phyloP scores from a whole-genome alignment of 2,888 invertebrate genomes.

The Seladonia tumulorum region DNA sequence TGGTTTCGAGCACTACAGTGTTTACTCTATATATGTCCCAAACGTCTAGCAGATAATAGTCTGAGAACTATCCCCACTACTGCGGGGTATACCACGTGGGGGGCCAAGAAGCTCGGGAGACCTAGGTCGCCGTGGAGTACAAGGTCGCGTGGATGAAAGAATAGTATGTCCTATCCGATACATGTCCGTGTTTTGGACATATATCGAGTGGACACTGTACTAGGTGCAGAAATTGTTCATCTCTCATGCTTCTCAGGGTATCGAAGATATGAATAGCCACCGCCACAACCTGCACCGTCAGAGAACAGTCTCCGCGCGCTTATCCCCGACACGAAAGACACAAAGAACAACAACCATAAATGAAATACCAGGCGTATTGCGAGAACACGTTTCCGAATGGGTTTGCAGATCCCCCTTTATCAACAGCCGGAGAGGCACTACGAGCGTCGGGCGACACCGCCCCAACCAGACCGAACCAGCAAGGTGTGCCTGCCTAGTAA shows the following conservation, averaged over 20 bases:
- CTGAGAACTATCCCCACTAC: too few relatives aligned
- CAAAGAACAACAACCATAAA: slow-evolving; percentile 51
- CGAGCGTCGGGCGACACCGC: slow-evolving; percentile 84
- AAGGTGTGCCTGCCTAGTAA: slow-evolving; percentile 84
- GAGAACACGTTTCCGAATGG: slow-evolving; percentile 83
- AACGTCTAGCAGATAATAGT: too few relatives aligned
- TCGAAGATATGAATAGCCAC: neutral
- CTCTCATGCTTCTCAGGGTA: neutral
- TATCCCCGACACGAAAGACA: slow-evolving; percentile 29
- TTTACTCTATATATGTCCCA: too few relatives aligned
- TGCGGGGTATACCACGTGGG: too few relatives aligned
- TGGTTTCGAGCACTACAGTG: neutral
- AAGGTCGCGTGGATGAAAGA: too few relatives aligned
- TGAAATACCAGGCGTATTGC: slow-evolving; percentile 82
- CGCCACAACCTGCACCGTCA: neutral
- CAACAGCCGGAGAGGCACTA: slow-evolving; percentile 87
- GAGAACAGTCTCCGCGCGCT: neutral
- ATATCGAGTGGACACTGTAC: too few relatives aligned
- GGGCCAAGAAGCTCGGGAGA: too few relatives aligned
- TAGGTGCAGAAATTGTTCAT: neutral
- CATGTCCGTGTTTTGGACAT: too few relatives aligned
- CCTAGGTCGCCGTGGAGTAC: too few relatives aligned
- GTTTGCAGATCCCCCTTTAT: slow-evolving; percentile 87
- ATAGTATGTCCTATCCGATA: too few relatives aligned
- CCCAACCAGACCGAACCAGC: slow-evolving; percentile 85